Evolutionary conservation across 1,140 invertebrate species (phyloP).

Genomic region (Euura lappo): DNA sequence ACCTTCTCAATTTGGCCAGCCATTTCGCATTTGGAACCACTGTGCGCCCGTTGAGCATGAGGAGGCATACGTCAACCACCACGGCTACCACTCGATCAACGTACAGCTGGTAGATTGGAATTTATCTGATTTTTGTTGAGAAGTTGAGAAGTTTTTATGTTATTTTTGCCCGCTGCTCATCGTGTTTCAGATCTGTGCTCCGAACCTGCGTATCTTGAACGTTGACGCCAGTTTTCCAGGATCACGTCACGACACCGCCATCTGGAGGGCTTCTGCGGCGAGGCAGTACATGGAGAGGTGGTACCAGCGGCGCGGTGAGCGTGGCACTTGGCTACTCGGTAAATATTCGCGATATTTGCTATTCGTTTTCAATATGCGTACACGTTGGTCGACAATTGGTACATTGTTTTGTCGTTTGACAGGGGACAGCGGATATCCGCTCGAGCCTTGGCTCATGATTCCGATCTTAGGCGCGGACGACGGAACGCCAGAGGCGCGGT

Average conservation of each 20-base stretch:
- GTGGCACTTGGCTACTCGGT: not conserved
- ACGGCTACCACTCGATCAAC: not conserved
- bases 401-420: no score
- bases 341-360: not conserved
- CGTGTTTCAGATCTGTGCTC: not conserved
- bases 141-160: not conserved
- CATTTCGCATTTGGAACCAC: no score
- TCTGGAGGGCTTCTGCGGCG: not conserved
- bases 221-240: not conserved
- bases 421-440: constrained; percentile 49
- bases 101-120: not conserved
- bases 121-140: not conserved
- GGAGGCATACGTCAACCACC: constrained; percentile 4
- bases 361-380: no score
- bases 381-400: no score
- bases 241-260: not conserved
- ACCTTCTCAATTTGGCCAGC: no score
- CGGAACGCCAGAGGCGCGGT: constrained; percentile 34
- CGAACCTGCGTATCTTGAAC: not conserved
- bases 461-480: constrained; percentile 30
- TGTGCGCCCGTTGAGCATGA: not conserved
- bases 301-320: not conserved
- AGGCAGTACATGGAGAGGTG: not conserved
- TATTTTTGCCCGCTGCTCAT: not conserved
- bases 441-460: constrained; percentile 50